A percentile compares a stretch with the other conserved stretches of the same genome.
Evolutionary conservation across 2,888 invertebrate species (phyloP).

Genomic region (Ectemnius lituratus): DNA sequence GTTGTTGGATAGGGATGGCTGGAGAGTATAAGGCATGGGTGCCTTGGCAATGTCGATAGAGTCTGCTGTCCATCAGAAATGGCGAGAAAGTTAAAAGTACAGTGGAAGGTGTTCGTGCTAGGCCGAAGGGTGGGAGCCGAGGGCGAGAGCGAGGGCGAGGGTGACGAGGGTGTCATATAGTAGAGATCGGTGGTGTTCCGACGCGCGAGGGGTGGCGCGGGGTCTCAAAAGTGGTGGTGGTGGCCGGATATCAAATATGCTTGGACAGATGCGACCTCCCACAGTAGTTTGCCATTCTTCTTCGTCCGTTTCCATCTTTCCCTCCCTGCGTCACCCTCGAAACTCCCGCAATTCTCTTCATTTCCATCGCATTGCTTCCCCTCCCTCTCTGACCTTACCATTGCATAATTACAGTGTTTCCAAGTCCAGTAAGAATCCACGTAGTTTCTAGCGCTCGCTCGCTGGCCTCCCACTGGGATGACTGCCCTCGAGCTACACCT

Average conservation of each 20-base stretch:
- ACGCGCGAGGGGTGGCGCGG: slow-evolving; percentile 11
- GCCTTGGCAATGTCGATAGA: no score
- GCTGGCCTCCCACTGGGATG: no score
- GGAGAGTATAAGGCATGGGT: no score
- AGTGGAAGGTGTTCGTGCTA: no score
- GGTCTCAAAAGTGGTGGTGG: slow-evolving; percentile 19
- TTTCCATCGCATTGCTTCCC: slow-evolving; percentile 16
- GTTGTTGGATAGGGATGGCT: no score
- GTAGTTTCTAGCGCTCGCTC: slow-evolving; percentile 31
- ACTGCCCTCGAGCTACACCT: no score
- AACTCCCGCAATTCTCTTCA: not conserved
- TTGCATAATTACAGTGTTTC: slow-evolving; percentile 60
- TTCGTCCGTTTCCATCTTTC: slow-evolving; percentile 48
- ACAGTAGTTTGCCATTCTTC: slow-evolving; percentile 77
- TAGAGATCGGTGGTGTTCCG: no score
- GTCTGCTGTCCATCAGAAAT: no score
- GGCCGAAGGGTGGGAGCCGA: no score
- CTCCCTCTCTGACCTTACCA: slow-evolving; percentile 36
- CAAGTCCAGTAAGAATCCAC: slow-evolving; percentile 45
- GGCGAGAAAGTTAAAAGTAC: no score
- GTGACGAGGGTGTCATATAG: no score
- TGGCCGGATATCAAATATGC: slow-evolving; percentile 74
- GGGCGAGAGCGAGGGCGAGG: no score
- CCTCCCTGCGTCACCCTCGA: slow-evolving; percentile 38
- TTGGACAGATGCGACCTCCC: slow-evolving; percentile 75